Percentiles rank a stretch among this genome's conserved stretches.
phyloP scores from a whole-genome alignment of 2,888 invertebrate genomes.

The Magallana nippona region DNA sequence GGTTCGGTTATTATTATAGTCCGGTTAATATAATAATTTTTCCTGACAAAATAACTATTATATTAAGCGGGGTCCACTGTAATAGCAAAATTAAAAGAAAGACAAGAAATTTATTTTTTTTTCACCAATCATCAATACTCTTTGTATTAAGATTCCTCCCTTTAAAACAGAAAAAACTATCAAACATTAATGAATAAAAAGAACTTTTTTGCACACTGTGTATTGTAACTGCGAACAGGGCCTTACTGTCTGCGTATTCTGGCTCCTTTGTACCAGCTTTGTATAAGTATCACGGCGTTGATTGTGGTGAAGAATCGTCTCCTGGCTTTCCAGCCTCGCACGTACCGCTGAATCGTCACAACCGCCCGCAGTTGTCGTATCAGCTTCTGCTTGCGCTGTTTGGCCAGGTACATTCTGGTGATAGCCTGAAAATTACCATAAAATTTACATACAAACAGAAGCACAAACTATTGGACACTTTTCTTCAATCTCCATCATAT shows the following conservation, averaged over 20 bases:
- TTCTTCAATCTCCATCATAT: too few relatives aligned
- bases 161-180: too few relatives aligned
- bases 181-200: too few relatives aligned
- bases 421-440: constrained; percentile 51
- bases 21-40: too few relatives aligned
- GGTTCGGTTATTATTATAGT: too few relatives aligned
- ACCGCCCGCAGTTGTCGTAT: constrained; percentile 75
- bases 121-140: too few relatives aligned
- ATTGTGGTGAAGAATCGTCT: constrained; percentile 43
- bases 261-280: constrained; percentile 89
- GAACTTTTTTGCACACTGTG: background rate
- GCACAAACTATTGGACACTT: background rate
- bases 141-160: too few relatives aligned
- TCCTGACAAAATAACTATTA: too few relatives aligned
- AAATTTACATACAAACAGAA: constrained; percentile 4
- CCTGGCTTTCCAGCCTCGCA: constrained; percentile 83
- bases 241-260: constrained; percentile 81
- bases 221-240: too few relatives aligned
- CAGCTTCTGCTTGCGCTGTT: constrained; percentile 41
- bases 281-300: constrained; percentile 84
- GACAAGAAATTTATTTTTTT: too few relatives aligned
- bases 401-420: constrained; percentile 55
- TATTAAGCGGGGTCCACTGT: too few relatives aligned
- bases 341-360: constrained; percentile 88
- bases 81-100: too few relatives aligned